Conservation (phyloP, 2,888 invertebrate species). For the Caradrina kadenii region DNA sequence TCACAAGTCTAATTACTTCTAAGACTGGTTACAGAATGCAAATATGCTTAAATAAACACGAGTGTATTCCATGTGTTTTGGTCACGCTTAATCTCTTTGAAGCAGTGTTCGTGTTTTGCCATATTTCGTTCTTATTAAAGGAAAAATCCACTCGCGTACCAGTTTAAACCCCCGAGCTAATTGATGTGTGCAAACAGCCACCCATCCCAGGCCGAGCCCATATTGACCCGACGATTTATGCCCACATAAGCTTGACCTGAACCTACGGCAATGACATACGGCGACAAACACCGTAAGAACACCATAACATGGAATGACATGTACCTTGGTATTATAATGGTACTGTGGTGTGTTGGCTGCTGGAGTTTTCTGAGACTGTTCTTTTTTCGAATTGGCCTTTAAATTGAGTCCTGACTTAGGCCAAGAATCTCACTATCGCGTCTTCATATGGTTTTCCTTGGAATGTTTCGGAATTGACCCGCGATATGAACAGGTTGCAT, state of each 20-base stretch:
- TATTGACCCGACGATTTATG: conserved; percentile 56
- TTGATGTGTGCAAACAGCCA: conserved; percentile 54
- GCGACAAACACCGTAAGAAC: conserved; percentile 56
- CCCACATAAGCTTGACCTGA: conserved; percentile 55
- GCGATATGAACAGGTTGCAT: too few relatives aligned
- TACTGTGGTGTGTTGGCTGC: background rate
- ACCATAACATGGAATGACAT: conserved; percentile 31
- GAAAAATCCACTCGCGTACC: conserved; percentile 46
- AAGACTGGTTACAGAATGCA: too few relatives aligned
- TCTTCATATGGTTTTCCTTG: too few relatives aligned
- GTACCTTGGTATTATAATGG: conserved; percentile 38
- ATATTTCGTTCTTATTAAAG: conserved; percentile 25
- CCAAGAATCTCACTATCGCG: background rate
- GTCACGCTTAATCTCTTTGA: background rate
- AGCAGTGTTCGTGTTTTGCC: conserved; percentile 24
- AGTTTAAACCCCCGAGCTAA: conserved; percentile 44
- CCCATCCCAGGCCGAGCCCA: conserved; percentile 48
- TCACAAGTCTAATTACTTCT: background rate
- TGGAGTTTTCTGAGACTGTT: conserved; percentile 26
- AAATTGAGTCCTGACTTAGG: background rate
- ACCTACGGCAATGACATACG: conserved; percentile 61
- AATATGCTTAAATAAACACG: too few relatives aligned
- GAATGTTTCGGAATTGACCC: too few relatives aligned
- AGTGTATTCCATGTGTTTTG: background rate
- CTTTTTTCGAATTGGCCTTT: background rate